These are phyloP conservation scores for Haplochromis burtoni DNA, from an alignment of 2,113 vertebrate genomes.

Conservation along the genomic window DNA sequence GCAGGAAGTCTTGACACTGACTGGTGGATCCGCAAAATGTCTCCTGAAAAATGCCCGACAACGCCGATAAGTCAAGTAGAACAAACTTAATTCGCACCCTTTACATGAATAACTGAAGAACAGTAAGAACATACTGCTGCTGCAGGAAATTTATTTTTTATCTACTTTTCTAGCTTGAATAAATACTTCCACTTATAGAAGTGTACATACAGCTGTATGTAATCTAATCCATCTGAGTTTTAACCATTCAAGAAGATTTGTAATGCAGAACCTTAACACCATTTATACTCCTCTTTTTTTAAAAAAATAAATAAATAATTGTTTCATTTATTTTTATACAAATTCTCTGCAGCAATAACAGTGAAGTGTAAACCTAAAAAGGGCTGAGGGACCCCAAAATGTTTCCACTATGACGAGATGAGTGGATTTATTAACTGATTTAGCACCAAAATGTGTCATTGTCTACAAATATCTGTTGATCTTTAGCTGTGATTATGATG, in stretches of 20 bases:
- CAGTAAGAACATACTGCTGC: background rate
- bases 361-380: background rate
- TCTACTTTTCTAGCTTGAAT: background rate
- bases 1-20: constrained; percentile 5
- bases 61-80: constrained; percentile 19
- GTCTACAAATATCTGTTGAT: background rate
- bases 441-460: background rate
- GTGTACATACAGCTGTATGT: background rate
- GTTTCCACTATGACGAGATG: background rate
- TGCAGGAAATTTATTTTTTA: background rate
- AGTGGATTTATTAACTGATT: background rate
- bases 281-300: accelerated
- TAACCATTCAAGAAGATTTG: background rate
- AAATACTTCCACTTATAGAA: background rate
- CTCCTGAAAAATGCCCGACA: constrained; percentile 2
- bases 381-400: background rate
- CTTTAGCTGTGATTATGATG: background rate
- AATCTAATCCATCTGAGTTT: background rate
- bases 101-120: background rate
- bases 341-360: background rate
- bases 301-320: background rate
- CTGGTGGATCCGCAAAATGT: constrained; percentile 28
- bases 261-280: background rate
- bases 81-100: constrained; percentile 12
- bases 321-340: background rate